A percentile compares a stretch with the other conserved stretches of the same genome.
phyloP scores from a whole-genome alignment of 2,888 invertebrate species.

The Dinocampus coccinellae region DNA sequence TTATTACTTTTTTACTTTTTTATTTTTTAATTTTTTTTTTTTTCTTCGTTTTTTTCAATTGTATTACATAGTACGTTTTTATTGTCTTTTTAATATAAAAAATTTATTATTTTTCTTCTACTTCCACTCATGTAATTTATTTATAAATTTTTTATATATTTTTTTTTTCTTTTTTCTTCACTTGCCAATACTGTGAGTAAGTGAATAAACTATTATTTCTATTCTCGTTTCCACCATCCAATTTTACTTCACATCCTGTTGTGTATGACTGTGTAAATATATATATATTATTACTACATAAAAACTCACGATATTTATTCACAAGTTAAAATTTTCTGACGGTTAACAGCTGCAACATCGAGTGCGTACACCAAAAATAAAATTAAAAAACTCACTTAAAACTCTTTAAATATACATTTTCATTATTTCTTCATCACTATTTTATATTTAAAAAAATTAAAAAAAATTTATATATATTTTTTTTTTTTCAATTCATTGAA shows the following conservation, averaged over 20 bases:
- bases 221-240: not conserved
- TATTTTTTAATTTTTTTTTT: slow-evolving; percentile 10
- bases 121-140: not conserved
- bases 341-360: not conserved
- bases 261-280: not conserved
- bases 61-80: not conserved
- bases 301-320: not conserved
- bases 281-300: not conserved
- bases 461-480: too few relatives aligned
- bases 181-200: not conserved
- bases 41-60: not conserved
- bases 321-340: slow-evolving; percentile 1
- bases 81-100: not conserved
- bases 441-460: too few relatives aligned
- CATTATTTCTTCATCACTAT: too few relatives aligned
- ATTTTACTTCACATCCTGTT: not conserved
- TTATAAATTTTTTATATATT: too few relatives aligned
- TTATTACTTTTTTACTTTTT: not conserved
- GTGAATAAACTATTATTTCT: not conserved
- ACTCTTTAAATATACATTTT: not conserved
- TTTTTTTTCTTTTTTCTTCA: not conserved
- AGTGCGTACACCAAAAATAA: not conserved
- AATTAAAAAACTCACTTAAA: not conserved
- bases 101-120: not conserved
- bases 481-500: too few relatives aligned